Base-by-base conservation (phyloP, 2,888 invertebrate species). In the Hetaerina titia region DNA sequence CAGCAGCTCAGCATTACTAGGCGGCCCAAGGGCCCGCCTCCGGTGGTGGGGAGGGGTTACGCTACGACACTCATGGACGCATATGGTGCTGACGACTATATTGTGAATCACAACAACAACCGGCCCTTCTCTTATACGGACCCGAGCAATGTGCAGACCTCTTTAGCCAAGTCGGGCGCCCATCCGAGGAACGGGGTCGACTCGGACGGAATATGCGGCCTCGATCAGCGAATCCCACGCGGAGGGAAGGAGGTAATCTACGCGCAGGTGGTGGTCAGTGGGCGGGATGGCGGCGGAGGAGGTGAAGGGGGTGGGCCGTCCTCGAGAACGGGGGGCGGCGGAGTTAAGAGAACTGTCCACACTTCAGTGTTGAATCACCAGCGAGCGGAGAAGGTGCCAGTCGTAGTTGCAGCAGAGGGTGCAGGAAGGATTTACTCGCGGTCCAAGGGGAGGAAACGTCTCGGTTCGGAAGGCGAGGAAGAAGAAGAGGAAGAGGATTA, bases 111-210 rank as follows among this genome's bases (percentile, higher is more conserved):
- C 95, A 98, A 98, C 96, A 97, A 97, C 96, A 98, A 98, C 96
- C 98, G 98, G 96, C 98, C 98, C 63, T 98, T 98, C 96, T 98
- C 98, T 0, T 98, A 98, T 96, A 98, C 98, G 7, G 97, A 97
- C 96, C 97, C 97, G 13, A 97, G 97, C 96, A 97, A n/a, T 89
- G 90, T 57, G 64, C 19, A 64, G 96, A 96, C 97, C 97, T 95
- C 97, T 97, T 96, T 97, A 97, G 87, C 95, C 60, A 95, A 94
- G 90, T 94, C 95, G 81, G 95, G 63, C 64, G 94, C 95, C 89
- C 95, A 95, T 56, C 94, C 81, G 31, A 95, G 95, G 95, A 95
- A 95, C 89, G 95, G 90, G 60, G 95, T 95, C 69, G 95, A 95
- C 89, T 81, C 95, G 69, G 95, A 95, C 95, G 90, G 95, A 94